Evolutionary conservation across 2,113 vertebrate species (phyloP).

Genomic region (Salvelinus alpinus): DNA sequence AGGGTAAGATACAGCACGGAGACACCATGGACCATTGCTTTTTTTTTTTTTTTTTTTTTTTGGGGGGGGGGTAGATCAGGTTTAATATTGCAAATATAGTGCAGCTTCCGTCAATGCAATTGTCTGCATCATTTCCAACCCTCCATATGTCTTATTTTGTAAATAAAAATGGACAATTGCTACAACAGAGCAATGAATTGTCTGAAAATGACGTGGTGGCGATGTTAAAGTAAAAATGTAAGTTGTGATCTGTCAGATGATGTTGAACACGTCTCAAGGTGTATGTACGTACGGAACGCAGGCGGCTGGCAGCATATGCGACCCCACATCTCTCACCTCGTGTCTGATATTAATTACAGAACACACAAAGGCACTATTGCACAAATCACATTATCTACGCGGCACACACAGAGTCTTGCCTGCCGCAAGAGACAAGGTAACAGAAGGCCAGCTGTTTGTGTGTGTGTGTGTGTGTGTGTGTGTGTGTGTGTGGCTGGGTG

Average conservation of each 20-base stretch:
- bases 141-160: no score
- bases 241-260: slow-evolving; percentile 17
- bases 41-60: no score
- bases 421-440: slow-evolving; percentile 9
- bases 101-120: no score
- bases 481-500: background rate
- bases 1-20: slow-evolving; percentile 6
- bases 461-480: background rate
- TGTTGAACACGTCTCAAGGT: slow-evolving; percentile 1
- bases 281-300: background rate
- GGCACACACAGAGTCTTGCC: background rate
- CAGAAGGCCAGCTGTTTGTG: background rate
- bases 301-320: slow-evolving; percentile 5
- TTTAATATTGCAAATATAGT: no score
- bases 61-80: no score
- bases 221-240: slow-evolving; percentile 32
- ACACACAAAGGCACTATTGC: slow-evolving; percentile 38
- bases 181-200: slow-evolving; percentile 35
- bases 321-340: slow-evolving; percentile 28
- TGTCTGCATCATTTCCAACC: no score
- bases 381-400: slow-evolving; percentile 47
- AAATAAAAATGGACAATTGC: no score
- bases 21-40: slow-evolving; percentile 8
- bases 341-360: slow-evolving; percentile 59
- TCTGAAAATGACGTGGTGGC: slow-evolving; percentile 10